phyloP scores from a whole-genome alignment of 2,113 vertebrate species.

The Megaceryle maxima region DNA sequence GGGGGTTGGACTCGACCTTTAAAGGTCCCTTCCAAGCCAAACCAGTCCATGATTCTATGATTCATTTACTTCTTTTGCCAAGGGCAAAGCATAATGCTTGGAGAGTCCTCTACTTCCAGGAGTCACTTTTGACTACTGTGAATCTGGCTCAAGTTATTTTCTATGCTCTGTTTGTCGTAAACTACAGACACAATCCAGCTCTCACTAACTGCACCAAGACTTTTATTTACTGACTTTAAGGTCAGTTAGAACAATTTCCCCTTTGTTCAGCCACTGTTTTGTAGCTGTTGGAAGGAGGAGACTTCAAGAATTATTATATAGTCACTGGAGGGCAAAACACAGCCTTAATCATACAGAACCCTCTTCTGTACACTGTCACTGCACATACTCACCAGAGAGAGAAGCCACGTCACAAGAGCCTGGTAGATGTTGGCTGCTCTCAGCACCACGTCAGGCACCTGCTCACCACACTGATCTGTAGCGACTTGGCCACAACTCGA shows the following conservation, averaged over 20 bases:
- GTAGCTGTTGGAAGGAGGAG: not conserved
- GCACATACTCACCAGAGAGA: constrained; percentile 76
- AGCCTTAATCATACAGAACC: not conserved
- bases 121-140: not conserved
- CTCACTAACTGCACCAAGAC: not conserved
- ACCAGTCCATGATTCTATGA: not conserved
- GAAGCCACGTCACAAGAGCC: constrained; percentile 70
- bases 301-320: not conserved
- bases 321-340: not conserved
- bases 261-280: not conserved
- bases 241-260: not conserved
- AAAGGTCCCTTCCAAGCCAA: not conserved
- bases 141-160: not conserved
- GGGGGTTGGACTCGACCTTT: not conserved
- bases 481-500: constrained; percentile 65
- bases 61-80: not conserved
- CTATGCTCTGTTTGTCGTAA: not conserved
- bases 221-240: not conserved
- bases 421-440: constrained; percentile 62
- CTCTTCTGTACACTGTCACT: not conserved
- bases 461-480: not conserved
- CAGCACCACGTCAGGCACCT: not conserved
- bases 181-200: not conserved
- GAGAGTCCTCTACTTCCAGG: not conserved
- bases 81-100: not conserved